A percentile compares a stretch with the other conserved stretches of the same genome.
These are phyloP conservation scores for Calephelis nemesis DNA, from an alignment of 1,140 invertebrate species.

Conservation along the genomic window DNA sequence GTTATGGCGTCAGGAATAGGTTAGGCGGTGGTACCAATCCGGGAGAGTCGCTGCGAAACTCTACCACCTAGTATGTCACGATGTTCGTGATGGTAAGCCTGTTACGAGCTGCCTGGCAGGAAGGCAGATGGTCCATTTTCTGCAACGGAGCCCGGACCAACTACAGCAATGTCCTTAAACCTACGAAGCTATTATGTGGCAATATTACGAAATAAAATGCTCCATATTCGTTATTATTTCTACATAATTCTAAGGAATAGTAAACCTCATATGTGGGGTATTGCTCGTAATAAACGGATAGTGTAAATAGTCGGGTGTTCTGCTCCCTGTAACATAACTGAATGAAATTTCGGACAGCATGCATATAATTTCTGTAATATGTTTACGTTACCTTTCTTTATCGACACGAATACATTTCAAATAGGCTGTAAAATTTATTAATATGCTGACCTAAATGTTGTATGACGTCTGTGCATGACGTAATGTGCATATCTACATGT, in stretches of 20 bases:
- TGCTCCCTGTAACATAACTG: slow-evolving; percentile 22
- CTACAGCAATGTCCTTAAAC: neutral
- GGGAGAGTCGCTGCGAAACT: no score
- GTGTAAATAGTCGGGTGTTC: slow-evolving; percentile 14
- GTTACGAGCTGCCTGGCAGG: no score
- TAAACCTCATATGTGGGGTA: slow-evolving; percentile 13
- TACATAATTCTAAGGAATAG: neutral
- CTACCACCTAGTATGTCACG: no score
- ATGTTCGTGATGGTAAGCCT: no score
- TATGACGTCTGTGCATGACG: slow-evolving; percentile 60
- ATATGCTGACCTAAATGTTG: slow-evolving; percentile 63
- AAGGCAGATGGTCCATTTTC: no score
- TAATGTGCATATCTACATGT: slow-evolving; percentile 36
- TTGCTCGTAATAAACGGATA: slow-evolving; percentile 3
- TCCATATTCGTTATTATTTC: slow-evolving; percentile 20
- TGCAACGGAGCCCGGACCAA: no score
- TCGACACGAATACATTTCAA: slow-evolving; percentile 50
- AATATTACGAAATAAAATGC: neutral
- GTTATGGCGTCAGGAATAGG: no score
- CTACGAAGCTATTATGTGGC: no score
- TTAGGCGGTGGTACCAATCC: no score
- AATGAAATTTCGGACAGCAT: slow-evolving; percentile 30
- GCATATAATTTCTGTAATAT: slow-evolving; percentile 23
- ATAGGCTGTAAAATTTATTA: slow-evolving; percentile 63
- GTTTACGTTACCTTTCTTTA: slow-evolving; percentile 42